Evolutionary conservation across 2,113 vertebrate species (phyloP), one percentile per base, ranked within the genome.

Genomic region (Forbesichthys papilliferus): DNA sequence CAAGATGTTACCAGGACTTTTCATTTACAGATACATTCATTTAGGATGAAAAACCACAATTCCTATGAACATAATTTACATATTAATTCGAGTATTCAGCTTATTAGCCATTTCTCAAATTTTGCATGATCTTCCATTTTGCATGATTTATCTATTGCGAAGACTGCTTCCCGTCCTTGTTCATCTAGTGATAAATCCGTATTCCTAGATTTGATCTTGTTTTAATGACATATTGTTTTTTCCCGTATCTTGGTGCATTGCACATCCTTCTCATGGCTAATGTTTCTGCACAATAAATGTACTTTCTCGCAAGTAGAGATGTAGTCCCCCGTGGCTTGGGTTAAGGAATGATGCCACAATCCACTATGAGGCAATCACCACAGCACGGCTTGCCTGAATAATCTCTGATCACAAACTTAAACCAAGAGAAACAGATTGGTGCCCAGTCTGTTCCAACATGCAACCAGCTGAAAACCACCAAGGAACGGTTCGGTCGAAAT

Each of bases 51-150:
- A 81, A 64, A 77, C 1, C 71, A 66, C 77, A 83, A 79, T 80
- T 74, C 75, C 80, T 78, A 61, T 82, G 84, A 83, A 84, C 69
- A 79, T 61, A 71, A 61, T 82, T 84, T 82, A 84, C 69, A 79
- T 59, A 71, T 79, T 74, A 66, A 62, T 73, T 70, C 84, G 74
- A 59, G 47, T 34, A 68, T 54, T 71, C 58, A 66, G 42, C 36
- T 48, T 73, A 63, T 46, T 10, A 16, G 67, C 33, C 48, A 55
- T 54, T 62, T 34, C 52, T 11, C 52, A n/a, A 67, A 34, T 66
- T 61, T 33, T 69, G 69, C 75, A 11, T 1, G 9, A 48, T 70
- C 46, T 52, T 42, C 36, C 36, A 42, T 6, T 42, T 49, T 13
- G 16, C 4, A 27, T n/a, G 34, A 27, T 34, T 47, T 7, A 47